phyloP scores from a whole-genome alignment of 1,140 invertebrate species.

The Steinernema feltiae region DNA sequence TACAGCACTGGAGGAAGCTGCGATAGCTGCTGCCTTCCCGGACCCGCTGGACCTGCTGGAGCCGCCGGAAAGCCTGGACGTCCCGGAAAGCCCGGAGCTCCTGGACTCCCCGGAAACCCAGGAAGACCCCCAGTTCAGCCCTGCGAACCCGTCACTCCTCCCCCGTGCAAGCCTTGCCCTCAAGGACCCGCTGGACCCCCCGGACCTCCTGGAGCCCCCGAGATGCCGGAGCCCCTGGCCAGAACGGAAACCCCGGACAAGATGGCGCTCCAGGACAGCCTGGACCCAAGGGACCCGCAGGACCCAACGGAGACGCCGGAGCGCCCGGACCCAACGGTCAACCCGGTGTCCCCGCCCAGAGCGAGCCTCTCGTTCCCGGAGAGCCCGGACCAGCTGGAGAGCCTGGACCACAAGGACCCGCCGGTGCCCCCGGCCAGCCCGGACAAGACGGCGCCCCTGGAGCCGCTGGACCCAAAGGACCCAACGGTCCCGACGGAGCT shows the following conservation, averaged over 20 bases:
- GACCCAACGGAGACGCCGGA: neutral
- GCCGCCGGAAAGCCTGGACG: constrained; percentile 41
- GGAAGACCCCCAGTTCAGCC: constrained; percentile 32
- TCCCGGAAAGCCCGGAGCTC: constrained; percentile 50
- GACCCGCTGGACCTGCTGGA: constrained; percentile 42
- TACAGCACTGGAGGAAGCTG: constrained; percentile 32
- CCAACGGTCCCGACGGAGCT: constrained; percentile 27
- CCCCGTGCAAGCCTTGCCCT: no score
- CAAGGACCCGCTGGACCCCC: constrained; percentile 41
- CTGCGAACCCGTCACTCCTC: constrained; percentile 39
- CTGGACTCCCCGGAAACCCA: constrained; percentile 45
- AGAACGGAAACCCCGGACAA: constrained; percentile 28
- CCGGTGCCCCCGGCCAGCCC: constrained; percentile 24
- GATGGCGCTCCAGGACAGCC: constrained; percentile 28
- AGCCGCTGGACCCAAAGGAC: constrained; percentile 33
- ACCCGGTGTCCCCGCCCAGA: constrained; percentile 27
- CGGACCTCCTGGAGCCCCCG: constrained; percentile 35
- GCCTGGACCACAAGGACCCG: constrained; percentile 28
- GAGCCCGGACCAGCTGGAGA: constrained; percentile 21
- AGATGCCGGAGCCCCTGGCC: constrained; percentile 36
- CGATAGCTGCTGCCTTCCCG: constrained; percentile 34
- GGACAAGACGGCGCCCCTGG: constrained; percentile 30
- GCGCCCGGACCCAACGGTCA: constrained; percentile 24
- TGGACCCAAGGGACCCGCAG: constrained; percentile 27
- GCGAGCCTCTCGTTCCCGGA: constrained; percentile 18